Evolutionary conservation across 2,888 invertebrate genomes (phyloP), one percentile per base, ranked within the genome.

Genomic region (Arge pagana): DNA sequence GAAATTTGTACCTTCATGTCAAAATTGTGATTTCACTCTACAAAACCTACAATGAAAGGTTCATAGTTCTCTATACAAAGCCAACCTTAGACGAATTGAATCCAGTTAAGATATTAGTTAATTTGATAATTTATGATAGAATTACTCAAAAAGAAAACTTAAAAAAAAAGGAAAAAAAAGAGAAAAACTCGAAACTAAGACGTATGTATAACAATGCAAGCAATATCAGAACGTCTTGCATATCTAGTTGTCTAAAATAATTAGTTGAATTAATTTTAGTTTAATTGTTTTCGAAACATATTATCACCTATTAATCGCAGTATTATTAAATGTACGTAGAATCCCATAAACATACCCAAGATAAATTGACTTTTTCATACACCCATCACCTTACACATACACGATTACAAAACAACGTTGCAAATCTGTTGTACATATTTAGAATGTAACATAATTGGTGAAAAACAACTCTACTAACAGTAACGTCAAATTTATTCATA

Each of bases 271-370:
- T 55, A 50, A 36, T 45, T 30, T 23, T 49, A 48, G 23, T 18
- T 13, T 16, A 45, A 53, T 42, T 41, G 19, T 41, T 41, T 49
- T 30, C 11, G 55, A 33, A 31, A 41, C 30, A 51, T 50, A 33
- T 49, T 55, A 30, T 71, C 64, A 64, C 71, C 69, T 74, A 72
- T 71, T 69, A 68, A 70, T 71, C 64, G 64, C 75, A 74, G 75
- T 74, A 75, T 75, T 75, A 74, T 63, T 71, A 70, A 71, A 71
- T 71, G 65, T 74, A 74, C 62, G 67, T 70, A 74, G 62, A 70
- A 62, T 62, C 37, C 50, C 35, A 62, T 48, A 42, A 21, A 52
- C 36, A 53, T 40, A 56, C 48, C 35, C 33, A 54, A 54, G 36
- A 56, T 42, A 37, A 10, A 11, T 39, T 30, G 48, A 39, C 36